Percentiles rank a stretch among this genome's conserved stretches.
Evolutionary conservation across 2,113 vertebrate genomes (phyloP).

Genomic region (Bettongia penicillata): DNA sequence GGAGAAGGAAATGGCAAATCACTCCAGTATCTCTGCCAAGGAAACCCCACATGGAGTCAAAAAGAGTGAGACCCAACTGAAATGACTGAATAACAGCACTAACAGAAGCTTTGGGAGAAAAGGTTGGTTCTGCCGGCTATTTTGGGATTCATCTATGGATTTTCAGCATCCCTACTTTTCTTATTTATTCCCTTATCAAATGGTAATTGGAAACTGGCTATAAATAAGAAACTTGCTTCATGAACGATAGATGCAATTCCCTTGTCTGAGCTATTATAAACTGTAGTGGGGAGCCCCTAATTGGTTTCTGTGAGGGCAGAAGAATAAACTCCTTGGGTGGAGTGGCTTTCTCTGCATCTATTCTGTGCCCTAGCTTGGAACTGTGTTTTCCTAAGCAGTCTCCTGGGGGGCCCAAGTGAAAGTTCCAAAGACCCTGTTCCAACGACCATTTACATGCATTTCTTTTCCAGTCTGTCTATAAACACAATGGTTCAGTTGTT

Average conservation of each 20-base stretch:
- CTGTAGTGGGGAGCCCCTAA: neutral
- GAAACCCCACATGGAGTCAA: neutral
- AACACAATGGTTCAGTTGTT: neutral
- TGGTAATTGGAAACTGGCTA: neutral
- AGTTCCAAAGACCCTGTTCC: neutral
- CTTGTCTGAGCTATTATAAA: neutral
- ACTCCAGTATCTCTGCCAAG: neutral
- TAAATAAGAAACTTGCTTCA: neutral
- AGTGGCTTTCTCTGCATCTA: neutral
- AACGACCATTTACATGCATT: neutral
- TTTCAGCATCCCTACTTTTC: slow-evolving; percentile 6
- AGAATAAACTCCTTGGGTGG: neutral
- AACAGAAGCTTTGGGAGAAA: neutral
- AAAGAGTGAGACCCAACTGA: neutral
- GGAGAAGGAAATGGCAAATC: neutral
- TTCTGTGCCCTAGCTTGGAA: neutral
- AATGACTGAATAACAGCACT: neutral
- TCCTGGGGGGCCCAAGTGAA: neutral
- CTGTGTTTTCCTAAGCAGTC: neutral
- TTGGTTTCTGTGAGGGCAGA: neutral
- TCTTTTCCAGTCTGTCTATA: neutral
- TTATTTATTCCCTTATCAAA: neutral
- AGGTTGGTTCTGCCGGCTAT: neutral
- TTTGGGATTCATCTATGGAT: neutral
- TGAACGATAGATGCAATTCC: neutral